Conservation (phyloP, 1,140 invertebrate species). For the Pachyrhynchus sulphureomaculatus region DNA sequence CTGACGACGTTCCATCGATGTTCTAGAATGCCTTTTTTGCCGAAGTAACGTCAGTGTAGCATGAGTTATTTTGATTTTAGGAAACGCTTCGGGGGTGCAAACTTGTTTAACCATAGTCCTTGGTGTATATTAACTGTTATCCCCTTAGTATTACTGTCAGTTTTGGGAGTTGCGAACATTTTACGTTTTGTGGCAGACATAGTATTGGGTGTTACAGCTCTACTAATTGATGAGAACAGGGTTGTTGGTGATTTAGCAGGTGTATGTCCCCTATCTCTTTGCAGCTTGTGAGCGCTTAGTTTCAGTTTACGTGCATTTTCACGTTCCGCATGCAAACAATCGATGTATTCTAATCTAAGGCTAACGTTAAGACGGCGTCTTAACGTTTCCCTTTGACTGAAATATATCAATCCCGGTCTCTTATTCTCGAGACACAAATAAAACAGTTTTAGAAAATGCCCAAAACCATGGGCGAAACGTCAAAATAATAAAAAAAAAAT, state of each 20-base stretch:
- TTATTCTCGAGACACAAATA: too few species aligned
- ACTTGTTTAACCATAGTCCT: too few species aligned
- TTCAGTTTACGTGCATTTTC: slow-evolving; percentile 30
- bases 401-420: too few species aligned
- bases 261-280: slow-evolving; percentile 16
- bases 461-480: too few species aligned
- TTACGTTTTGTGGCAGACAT: slow-evolving; percentile 15
- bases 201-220: not conserved
- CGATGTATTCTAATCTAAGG: too few species aligned
- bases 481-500: too few species aligned
- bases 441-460: too few species aligned
- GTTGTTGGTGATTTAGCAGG: slow-evolving; percentile 7
- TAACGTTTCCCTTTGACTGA: too few species aligned
- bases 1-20: slow-evolving; percentile 6
- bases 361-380: too few species aligned
- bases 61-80: slow-evolving; percentile 13
- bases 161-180: slow-evolving; percentile 11
- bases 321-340: too few species aligned
- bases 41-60: not conserved
- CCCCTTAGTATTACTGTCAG: too few species aligned
- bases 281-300: slow-evolving; percentile 35
- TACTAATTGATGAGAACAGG: slow-evolving; percentile 24
- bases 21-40: slow-evolving; percentile 2
- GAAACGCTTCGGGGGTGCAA: not conserved
- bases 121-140: too few species aligned